Evolutionary conservation across 2,888 invertebrate species (phyloP), one percentile per base, ranked within the genome.

Genomic region (Lithophane ornitopus): DNA sequence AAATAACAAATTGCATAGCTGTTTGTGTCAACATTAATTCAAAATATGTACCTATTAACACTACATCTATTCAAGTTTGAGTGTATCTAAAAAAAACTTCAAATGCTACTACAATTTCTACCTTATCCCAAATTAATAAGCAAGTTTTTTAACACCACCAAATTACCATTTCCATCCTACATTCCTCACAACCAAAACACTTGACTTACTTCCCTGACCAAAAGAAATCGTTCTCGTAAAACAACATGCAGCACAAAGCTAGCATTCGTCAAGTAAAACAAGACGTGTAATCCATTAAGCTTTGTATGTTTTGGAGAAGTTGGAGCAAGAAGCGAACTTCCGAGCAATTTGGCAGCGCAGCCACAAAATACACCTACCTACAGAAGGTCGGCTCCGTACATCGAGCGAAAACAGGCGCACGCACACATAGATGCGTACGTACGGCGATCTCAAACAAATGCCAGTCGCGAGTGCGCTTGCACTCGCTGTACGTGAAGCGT

Each of bases 231-330:
- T 71, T 77, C 70, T 69, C 34, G 28, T 79, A 74, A 85, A 74
- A 81, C 73, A 77, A 82, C 82, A 80, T 78, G 61, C 79, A 75
- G 41, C 61, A 80, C 76, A 83, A 88, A 87, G 82, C 80, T 72
- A 85, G 87, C 80, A 85, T 85, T 87, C 82, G 82, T 86, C 88
- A 83, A 85, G 82, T 79, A 76, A 84, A 85, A 84, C 86, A 87
- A 85, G 86, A 86, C 85, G 74, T 89, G 88, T 90, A 89, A 90
- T 90, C 87, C 90, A 90, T 90, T 90, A 90, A 87, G 89, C 88
- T 87, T 81, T 87, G 85, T 88, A 79, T 86, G 88, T 85, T 87
- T 85, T 82, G 78, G 82, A 70, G 86, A 85, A 87, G 85, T 87
- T 89, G 83, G 59, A 69, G 72, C 80, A 81, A 85, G 86, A 82